Conservation (phyloP, 1,140 invertebrate genomes). For the Armadillidium nasatum region DNA sequence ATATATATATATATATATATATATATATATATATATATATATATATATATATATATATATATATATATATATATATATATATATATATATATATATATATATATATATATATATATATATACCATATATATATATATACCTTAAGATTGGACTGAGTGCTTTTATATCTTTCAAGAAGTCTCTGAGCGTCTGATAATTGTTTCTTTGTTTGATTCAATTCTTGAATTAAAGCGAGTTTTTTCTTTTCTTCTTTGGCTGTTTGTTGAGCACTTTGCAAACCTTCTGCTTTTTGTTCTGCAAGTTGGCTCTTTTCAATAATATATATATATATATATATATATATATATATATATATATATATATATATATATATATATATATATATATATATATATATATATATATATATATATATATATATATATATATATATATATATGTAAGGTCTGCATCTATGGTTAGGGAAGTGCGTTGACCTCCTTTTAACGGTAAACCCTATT, state of each 20-base stretch:
- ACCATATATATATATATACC: too few relatives aligned
- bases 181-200: not conserved
- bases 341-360: too few relatives aligned
- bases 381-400: too few relatives aligned
- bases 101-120: not conserved
- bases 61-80: constrained; percentile 12
- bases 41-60: constrained; percentile 15
- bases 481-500: too few relatives aligned
- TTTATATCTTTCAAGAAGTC: not conserved
- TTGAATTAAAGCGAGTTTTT: not conserved
- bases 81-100: not conserved
- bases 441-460: too few relatives aligned
- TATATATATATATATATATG: too few relatives aligned
- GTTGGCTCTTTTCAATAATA: not conserved
- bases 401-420: too few relatives aligned
- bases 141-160: not conserved
- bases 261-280: not conserved
- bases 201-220: constrained; percentile 4
- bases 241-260: not conserved
- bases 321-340: too few relatives aligned
- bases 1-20: constrained; percentile 1
- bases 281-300: not conserved
- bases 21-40: constrained; percentile 8
- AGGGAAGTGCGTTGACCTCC: too few relatives aligned
- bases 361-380: too few relatives aligned